Conservation (phyloP, 2,888 invertebrate genomes). For the Cenopis cana region DNA sequence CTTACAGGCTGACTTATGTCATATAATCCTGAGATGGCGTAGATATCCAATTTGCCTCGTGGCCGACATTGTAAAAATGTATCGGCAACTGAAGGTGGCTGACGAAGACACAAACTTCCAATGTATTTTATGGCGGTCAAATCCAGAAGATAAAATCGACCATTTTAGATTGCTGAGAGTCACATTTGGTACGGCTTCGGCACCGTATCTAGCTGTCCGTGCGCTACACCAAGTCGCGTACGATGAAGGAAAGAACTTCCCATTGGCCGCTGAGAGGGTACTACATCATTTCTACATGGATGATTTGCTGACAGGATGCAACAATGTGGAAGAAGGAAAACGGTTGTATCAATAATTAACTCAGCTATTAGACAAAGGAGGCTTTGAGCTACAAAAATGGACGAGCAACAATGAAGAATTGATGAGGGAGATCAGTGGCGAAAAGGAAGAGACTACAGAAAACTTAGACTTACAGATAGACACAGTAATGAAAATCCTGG, state of each 20-base stretch:
- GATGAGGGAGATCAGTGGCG: not conserved
- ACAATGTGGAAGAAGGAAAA: slow-evolving; percentile 13
- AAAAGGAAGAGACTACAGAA: not conserved
- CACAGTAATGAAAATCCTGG: not conserved
- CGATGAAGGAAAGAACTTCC: slow-evolving; percentile 4
- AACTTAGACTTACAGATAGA: not conserved
- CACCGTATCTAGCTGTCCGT: slow-evolving; percentile 9
- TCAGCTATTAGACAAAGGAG: slow-evolving; percentile 1
- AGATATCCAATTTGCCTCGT: slow-evolving; percentile 1
- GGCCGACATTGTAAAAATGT: slow-evolving; percentile 19
- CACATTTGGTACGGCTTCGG: slow-evolving; percentile 7
- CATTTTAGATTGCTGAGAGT: slow-evolving; percentile 9
- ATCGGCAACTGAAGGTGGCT: slow-evolving; percentile 14
- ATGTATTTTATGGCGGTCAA: slow-evolving; percentile 5
- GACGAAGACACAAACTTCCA: slow-evolving; percentile 7
- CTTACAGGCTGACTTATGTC: slow-evolving; percentile 10
- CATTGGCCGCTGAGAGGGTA: slow-evolving; percentile 3
- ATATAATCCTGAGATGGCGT: slow-evolving; percentile 6
- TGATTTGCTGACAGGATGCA: not conserved
- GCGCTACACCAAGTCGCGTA: slow-evolving; percentile 7
- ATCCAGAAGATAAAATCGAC: not conserved
- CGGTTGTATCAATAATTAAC: not conserved
- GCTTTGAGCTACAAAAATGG: slow-evolving; percentile 8
- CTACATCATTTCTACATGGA: slow-evolving; percentile 9
- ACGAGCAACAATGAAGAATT: slow-evolving; percentile 6